These are phyloP conservation scores for Agrotis puta DNA, from an alignment of 2,888 invertebrate genomes.

Conservation along the genomic window DNA sequence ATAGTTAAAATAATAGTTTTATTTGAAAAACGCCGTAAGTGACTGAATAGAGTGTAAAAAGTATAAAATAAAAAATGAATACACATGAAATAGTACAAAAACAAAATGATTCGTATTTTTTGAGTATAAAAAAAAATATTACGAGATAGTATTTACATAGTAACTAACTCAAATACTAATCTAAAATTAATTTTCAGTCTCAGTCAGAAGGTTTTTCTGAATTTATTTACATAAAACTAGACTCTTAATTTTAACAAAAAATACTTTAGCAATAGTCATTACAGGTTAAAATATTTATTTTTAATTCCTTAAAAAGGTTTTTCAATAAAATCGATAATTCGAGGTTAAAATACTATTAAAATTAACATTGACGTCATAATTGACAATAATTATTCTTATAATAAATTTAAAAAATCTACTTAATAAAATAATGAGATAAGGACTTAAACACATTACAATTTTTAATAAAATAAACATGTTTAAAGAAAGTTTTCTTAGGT, in stretches of 20 bases:
- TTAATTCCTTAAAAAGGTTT: constrained; percentile 33
- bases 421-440: constrained; percentile 19
- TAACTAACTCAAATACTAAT: constrained; percentile 52
- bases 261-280: constrained; percentile 39
- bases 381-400: constrained; percentile 43
- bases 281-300: constrained; percentile 28
- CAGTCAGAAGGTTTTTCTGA: constrained; percentile 63
- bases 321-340: constrained; percentile 46
- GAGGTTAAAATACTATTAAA: constrained; percentile 41
- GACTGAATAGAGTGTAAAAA: constrained; percentile 13
- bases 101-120: neutral
- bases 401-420: neutral
- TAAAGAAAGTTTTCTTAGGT: constrained; percentile 21
- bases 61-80: neutral
- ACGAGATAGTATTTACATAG: constrained; percentile 58
- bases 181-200: constrained; percentile 66
- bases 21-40: constrained; percentile 22
- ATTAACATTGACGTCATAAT: constrained; percentile 53
- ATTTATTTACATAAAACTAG: constrained; percentile 59
- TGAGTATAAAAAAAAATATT: constrained; percentile 5
- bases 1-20: neutral
- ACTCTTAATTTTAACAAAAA: constrained; percentile 28
- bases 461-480: neutral
- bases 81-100: neutral
- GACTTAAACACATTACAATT: constrained; percentile 6